Evolutionary conservation across 2,113 vertebrate genomes (phyloP).

Genomic region (Forbesichthys papilliferus): DNA sequence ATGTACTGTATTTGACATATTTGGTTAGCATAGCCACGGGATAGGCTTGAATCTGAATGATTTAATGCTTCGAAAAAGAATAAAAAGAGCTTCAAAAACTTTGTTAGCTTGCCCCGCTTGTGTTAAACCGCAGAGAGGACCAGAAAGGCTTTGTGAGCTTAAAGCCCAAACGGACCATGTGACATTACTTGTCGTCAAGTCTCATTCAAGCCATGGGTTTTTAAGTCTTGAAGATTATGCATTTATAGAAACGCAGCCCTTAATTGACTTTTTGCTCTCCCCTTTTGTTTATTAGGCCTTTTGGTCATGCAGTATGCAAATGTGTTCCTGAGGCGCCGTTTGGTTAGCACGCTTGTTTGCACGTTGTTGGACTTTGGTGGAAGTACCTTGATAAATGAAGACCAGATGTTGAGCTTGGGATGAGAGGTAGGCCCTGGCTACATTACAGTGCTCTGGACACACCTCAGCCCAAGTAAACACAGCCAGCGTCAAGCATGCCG

Average conservation of each 20-base stretch:
- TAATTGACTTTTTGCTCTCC: conserved; percentile 51
- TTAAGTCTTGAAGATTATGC: conserved; percentile 55
- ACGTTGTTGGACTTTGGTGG: conserved; percentile 48
- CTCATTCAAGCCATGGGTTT: conserved; percentile 53
- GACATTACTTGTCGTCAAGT: conserved; percentile 63
- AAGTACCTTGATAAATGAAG: conserved; percentile 70
- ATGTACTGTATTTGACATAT: conserved; percentile 21
- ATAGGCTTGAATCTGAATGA: conserved; percentile 17
- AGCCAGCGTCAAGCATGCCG: conserved; percentile 50
- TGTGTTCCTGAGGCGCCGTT: conserved; percentile 40
- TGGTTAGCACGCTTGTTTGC: conserved; percentile 63
- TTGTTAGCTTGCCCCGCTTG: conserved; percentile 50
- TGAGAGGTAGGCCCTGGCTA: conserved; percentile 62
- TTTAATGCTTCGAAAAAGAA: conserved; percentile 23
- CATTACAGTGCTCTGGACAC: conserved; percentile 36
- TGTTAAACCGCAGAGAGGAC: conserved; percentile 38
- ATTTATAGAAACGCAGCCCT: conserved; percentile 58
- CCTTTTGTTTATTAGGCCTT: conserved; percentile 53
- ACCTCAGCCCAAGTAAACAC: conserved; percentile 65
- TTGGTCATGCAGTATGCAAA: conserved; percentile 43
- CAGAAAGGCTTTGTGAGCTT: conserved; percentile 50
- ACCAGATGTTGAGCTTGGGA: conserved; percentile 65
- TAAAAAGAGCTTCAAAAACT: conserved; percentile 30
- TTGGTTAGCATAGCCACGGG: conserved; percentile 15
- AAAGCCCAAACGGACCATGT: conserved; percentile 54